Evolutionary conservation across 1,140 invertebrate species (phyloP).

Genomic region (Tetranychus urticae): DNA sequence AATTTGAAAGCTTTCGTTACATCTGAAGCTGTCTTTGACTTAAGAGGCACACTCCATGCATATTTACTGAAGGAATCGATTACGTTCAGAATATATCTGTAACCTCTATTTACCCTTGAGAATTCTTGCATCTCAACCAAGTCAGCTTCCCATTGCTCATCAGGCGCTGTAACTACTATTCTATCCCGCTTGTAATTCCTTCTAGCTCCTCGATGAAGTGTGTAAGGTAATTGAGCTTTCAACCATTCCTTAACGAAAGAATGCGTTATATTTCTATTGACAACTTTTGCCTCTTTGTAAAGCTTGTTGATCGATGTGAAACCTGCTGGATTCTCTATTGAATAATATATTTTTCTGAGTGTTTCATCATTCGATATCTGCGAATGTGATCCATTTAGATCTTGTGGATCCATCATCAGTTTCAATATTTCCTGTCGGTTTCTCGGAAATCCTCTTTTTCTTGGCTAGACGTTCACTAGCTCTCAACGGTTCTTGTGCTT

Average conservation of each 20-base stretch:
- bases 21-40: background rate
- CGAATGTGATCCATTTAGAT: too few species aligned
- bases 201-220: background rate
- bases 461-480: too few species aligned
- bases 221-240: background rate
- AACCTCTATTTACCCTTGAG: background rate
- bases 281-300: background rate
- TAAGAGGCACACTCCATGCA: background rate
- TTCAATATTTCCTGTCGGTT: too few species aligned
- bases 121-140: constrained; percentile 11
- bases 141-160: constrained; percentile 14
- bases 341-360: too few species aligned
- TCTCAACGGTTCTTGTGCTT: too few species aligned
- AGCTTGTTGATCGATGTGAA: background rate
- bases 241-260: background rate
- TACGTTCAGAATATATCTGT: too few species aligned
- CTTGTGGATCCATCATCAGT: too few species aligned
- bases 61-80: background rate
- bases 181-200: background rate
- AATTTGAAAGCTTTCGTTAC: background rate
- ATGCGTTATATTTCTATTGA: background rate
- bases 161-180: background rate
- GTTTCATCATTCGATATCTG: too few species aligned
- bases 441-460: too few species aligned
- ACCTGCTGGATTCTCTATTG: too few species aligned